phyloP scores from a whole-genome alignment of 2,888 invertebrate genomes.

The Dusona sp. region DNA sequence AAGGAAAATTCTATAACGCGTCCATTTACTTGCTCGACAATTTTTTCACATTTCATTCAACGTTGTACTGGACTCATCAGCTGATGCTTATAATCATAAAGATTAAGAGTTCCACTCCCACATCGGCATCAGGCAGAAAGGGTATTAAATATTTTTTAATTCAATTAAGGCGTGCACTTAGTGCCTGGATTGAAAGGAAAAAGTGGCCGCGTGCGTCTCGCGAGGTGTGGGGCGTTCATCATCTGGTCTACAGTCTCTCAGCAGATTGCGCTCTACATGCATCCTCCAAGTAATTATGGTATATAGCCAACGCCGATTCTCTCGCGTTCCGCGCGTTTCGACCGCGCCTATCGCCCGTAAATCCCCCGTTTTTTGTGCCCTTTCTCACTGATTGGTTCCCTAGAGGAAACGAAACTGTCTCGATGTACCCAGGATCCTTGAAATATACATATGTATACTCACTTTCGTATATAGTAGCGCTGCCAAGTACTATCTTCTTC shows the following conservation, averaged over 20 bases:
- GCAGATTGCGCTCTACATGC: constrained; percentile 55
- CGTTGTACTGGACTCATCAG: not conserved
- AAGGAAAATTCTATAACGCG: not conserved
- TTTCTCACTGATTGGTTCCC: constrained; percentile 78
- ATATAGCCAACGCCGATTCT: constrained; percentile 53
- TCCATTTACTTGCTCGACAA: not conserved
- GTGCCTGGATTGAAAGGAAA: constrained; percentile 58
- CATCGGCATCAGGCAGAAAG: constrained; percentile 75
- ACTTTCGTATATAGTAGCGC: constrained; percentile 15
- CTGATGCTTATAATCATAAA: not conserved
- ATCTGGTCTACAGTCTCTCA: not conserved
- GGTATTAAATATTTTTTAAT: constrained; percentile 83
- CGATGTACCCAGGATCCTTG: not conserved
- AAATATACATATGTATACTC: constrained; percentile 4
- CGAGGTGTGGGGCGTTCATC: constrained; percentile 16
- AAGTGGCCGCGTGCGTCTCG: not conserved
- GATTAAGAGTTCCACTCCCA: constrained; percentile 21
- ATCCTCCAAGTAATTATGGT: constrained; percentile 81
- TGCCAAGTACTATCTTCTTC: constrained; percentile 72
- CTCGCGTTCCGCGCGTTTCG: constrained; percentile 62
- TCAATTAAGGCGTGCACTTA: constrained; percentile 82
- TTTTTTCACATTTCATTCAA: not conserved
- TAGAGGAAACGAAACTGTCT: constrained; percentile 69
- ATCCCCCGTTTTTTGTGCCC: constrained; percentile 79
- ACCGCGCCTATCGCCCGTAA: constrained; percentile 80